phyloP scores from a whole-genome alignment of 2,113 vertebrate genomes.

The Calonectris borealis region DNA sequence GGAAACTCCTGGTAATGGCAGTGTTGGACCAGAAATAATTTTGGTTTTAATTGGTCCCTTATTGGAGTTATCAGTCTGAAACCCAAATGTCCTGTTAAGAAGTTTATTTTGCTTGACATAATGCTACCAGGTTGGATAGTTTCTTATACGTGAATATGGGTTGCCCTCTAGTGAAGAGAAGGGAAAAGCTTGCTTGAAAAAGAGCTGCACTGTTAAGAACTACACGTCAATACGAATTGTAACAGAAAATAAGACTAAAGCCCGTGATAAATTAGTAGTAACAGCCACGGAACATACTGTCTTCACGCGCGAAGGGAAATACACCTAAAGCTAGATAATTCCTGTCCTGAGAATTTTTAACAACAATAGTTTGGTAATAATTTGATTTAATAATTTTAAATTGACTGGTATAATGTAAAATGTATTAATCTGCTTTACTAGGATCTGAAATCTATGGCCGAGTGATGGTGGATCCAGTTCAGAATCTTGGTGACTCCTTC shows the following conservation, averaged over 20 bases:
- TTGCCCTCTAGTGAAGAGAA: slow-evolving; percentile 49
- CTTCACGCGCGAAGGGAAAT: neutral
- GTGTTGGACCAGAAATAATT: neutral
- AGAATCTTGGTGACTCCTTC: slow-evolving; percentile 82
- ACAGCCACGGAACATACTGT: neutral
- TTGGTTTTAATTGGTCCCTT: neutral
- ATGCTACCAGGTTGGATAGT: neutral
- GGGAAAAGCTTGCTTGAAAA: neutral
- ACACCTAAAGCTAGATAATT: neutral
- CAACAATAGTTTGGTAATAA: neutral
- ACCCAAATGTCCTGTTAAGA: neutral
- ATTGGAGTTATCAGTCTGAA: neutral
- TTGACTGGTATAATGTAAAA: neutral
- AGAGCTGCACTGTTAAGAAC: neutral
- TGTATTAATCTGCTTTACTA: neutral
- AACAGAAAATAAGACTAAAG: neutral
- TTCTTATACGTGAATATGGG: neutral
- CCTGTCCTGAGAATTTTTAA: neutral
- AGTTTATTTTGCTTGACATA: neutral
- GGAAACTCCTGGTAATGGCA: neutral
- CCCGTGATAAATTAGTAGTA: neutral
- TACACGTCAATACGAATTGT: rapidly evolving
- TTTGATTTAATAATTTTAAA: neutral
- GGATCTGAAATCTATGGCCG: slow-evolving; percentile 74
- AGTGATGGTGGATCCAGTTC: slow-evolving; percentile 81